Evolutionary conservation across 2,113 vertebrate species (phyloP).

Genomic region (Silurus glanis): DNA sequence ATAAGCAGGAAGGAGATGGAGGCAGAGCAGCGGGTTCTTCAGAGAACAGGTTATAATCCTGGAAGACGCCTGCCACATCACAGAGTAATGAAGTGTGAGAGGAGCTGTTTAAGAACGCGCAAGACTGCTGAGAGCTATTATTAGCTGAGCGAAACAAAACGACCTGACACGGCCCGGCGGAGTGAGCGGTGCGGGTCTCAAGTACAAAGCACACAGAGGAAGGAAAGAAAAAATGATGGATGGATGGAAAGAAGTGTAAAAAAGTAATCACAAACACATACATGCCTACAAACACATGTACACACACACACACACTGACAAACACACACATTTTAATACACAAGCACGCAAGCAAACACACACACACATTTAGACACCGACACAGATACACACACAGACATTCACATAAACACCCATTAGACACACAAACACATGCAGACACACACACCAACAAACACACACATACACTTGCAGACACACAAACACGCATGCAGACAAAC

Average conservation of each 20-base stretch:
- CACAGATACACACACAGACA: not conserved
- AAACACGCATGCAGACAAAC: not conserved
- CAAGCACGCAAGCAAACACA: not conserved
- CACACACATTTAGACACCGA: not conserved
- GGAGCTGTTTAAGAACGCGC: slow-evolving; percentile 31
- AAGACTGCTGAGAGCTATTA: slow-evolving; percentile 21
- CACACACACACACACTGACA: too few relatives aligned
- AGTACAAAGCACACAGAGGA: not conserved
- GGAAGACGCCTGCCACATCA: slow-evolving; percentile 21
- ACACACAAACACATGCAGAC: too few relatives aligned
- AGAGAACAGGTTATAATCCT: slow-evolving; percentile 12
- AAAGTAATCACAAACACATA: not conserved
- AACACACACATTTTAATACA: not conserved
- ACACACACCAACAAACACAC: not conserved
- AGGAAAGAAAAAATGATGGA: not conserved
- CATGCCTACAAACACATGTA: too few relatives aligned
- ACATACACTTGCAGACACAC: slow-evolving; percentile 3
- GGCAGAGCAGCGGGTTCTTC: slow-evolving; percentile 12
- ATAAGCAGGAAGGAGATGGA: slow-evolving; percentile 19
- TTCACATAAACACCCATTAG: too few relatives aligned
- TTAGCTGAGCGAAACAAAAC: not conserved
- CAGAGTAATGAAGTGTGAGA: slow-evolving; percentile 19
- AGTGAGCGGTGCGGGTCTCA: not conserved
- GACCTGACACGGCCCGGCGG: not conserved
- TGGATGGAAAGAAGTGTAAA: not conserved